Percentiles rank a stretch among this genome's conserved stretches.
Evolutionary conservation across 2,113 vertebrate species (phyloP).

Genomic region (Cranoglanis bouderius): DNA sequence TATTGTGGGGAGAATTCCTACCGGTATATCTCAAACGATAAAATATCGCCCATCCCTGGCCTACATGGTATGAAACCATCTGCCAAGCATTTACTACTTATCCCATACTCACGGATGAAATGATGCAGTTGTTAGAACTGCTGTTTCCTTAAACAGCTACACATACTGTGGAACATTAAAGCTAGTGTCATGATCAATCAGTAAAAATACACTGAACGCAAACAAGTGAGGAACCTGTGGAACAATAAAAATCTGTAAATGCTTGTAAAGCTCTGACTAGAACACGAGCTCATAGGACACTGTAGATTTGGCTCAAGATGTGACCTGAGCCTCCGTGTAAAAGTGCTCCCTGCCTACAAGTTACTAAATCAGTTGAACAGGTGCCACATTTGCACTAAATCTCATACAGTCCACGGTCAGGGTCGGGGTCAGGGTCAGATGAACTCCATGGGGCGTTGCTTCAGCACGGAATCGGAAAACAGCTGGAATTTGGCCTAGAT

Average conservation of each 20-base stretch:
- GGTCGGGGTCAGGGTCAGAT: no score
- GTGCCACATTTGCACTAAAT: slow-evolving; percentile 7
- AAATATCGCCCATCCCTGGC: no score
- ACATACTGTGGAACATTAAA: neutral
- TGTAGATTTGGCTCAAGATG: neutral
- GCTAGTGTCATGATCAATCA: neutral
- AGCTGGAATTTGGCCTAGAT: neutral
- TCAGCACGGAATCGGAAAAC: neutral
- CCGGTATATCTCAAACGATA: no score
- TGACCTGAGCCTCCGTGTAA: neutral
- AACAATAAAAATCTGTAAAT: neutral
- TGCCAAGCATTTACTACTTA: neutral
- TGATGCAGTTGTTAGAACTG: neutral
- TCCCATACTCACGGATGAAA: neutral
- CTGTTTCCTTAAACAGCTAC: neutral
- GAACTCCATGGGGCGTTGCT: neutral
- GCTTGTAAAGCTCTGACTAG: neutral
- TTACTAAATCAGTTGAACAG: slow-evolving; percentile 3
- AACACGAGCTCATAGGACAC: neutral
- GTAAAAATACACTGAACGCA: neutral
- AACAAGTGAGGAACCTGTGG: neutral
- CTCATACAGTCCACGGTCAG: neutral
- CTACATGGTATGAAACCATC: neutral
- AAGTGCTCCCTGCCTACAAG: neutral
- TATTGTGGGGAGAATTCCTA: no score